A percentile compares a stretch with the other conserved stretches of the same genome.
Conservation (phyloP, 2,888 invertebrate species). For the Lochmaea crataegi region DNA sequence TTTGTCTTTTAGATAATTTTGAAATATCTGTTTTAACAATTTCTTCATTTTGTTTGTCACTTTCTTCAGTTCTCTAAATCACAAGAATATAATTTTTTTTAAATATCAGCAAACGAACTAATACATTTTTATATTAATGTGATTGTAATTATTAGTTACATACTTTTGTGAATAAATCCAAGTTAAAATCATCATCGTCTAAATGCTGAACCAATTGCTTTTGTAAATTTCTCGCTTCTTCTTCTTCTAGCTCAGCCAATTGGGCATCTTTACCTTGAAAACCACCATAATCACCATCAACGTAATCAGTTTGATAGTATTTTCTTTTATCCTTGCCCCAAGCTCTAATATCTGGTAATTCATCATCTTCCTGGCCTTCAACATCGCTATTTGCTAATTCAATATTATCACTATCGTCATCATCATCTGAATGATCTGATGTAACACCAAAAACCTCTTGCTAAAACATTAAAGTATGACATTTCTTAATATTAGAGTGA, state of each 20-base stretch:
- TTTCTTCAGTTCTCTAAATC: constrained; percentile 56
- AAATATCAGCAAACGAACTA: background rate
- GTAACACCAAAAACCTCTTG: constrained; percentile 74
- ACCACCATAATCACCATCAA: constrained; percentile 87
- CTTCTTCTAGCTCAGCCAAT: constrained; percentile 82
- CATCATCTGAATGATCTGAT: constrained; percentile 63
- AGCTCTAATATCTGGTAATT: constrained; percentile 83
- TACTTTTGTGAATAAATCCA: constrained; percentile 49
- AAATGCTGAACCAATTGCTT: constrained; percentile 80
- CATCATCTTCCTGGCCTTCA: constrained; percentile 78
- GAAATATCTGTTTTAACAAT: constrained; percentile 81
- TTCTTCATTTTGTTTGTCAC: constrained; percentile 65
- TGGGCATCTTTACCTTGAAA: constrained; percentile 75
- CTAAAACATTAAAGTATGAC: constrained; percentile 48
- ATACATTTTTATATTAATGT: background rate
- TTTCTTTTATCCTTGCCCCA: constrained; percentile 87
- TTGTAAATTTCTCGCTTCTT: constrained; percentile 86
- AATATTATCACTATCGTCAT: constrained; percentile 66
- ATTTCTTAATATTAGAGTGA: background rate
- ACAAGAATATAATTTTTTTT: constrained; percentile 15
- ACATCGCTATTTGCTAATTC: constrained; percentile 78
- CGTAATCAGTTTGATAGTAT: constrained; percentile 89
- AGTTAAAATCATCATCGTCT: constrained; percentile 72
- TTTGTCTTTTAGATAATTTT: constrained; percentile 80
- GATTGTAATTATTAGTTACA: constrained; percentile 9